These are phyloP conservation scores for Tetranychus cinnabarinus DNA, from an alignment of 1,140 invertebrate genomes.

Conservation along the genomic window DNA sequence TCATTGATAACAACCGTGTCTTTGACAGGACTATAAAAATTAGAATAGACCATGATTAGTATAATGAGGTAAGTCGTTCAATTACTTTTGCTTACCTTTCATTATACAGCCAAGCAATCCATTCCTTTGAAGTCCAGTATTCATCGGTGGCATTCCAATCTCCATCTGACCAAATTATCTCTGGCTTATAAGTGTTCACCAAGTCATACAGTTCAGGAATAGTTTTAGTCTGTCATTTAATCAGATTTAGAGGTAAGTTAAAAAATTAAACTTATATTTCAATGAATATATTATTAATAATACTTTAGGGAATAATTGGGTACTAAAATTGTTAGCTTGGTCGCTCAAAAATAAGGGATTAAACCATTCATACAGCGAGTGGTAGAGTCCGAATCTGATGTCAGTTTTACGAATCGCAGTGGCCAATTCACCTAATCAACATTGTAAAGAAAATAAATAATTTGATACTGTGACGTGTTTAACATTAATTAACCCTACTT, in stretches of 20 bases:
- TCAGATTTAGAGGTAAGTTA: neutral
- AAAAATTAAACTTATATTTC: conserved; percentile 14
- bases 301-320: conserved; percentile 14
- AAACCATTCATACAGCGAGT: conserved; percentile 24
- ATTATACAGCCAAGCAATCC: conserved; percentile 79
- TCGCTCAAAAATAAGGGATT: conserved; percentile 18
- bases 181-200: conserved; percentile 51
- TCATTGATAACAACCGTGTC: conserved; percentile 31
- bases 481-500: too few relatives aligned
- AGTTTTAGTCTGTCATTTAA: conserved; percentile 12
- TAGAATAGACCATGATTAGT: neutral
- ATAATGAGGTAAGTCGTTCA: neutral
- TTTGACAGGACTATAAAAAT: conserved; percentile 30
- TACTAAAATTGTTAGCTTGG: conserved; percentile 14
- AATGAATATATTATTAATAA: neutral
- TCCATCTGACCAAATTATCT: conserved; percentile 55
- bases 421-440: conserved; percentile 20
- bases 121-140: conserved; percentile 40
- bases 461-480: too few relatives aligned
- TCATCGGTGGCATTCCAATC: conserved; percentile 53
- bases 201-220: conserved; percentile 27
- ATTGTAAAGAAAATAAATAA: neutral
- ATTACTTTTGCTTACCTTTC: conserved; percentile 20
- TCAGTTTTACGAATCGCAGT: conserved; percentile 19
- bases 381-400: conserved; percentile 24